Base-by-base conservation (phyloP, 92 coral and sea anemone species). In the Zoanthus sansibaricus region DNA sequence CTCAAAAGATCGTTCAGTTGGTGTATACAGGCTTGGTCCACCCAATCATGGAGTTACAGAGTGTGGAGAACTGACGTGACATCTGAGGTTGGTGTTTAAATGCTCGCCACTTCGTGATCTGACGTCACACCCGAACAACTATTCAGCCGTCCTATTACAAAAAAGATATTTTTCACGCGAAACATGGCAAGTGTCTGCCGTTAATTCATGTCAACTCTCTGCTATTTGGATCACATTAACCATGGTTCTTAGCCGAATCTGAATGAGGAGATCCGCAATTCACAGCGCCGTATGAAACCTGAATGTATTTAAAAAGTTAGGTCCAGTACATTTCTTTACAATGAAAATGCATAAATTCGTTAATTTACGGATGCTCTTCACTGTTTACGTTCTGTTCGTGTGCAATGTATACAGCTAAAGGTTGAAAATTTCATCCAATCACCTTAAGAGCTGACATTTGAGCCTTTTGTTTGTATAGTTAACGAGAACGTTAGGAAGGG, bases 21-120 rank as follows among this genome's bases (percentile, higher is more conserved):
- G 98, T 17, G 92, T 95, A 0, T 95, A 93, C 46, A 80, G 91
- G 69, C 93, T 95, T 44, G 98, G 96, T 11, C 96, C 96, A 0
- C 98, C 98, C 33, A 95, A 91, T 67, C 98, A 95, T 56, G 98
- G 98, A 0, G 87, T 91, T 46, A 93, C 96, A 0, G 98, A 95
- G 73, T 93, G 91, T 79, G 94, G 95, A 8, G 98, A 95, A 90
- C 94, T 95, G 6, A 93, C 94, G 89, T 94, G 83, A 82, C 92
- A 77, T 3, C 78, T 18, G 30, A 62, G 33, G 98, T 93, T 32
- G 98, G 94, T 18, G 91, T 93, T 0, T 94, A 93, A 18, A 79
- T 88, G 48, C 89, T 91, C 25, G 93, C 92, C 30, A 10, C 94
- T 93, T 0, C 98, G 94, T 89, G 94, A 59, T 88, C 89, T 95